Evolutionary conservation across 1,140 invertebrate genomes (phyloP).

Genomic region (Arion vulgaris): DNA sequence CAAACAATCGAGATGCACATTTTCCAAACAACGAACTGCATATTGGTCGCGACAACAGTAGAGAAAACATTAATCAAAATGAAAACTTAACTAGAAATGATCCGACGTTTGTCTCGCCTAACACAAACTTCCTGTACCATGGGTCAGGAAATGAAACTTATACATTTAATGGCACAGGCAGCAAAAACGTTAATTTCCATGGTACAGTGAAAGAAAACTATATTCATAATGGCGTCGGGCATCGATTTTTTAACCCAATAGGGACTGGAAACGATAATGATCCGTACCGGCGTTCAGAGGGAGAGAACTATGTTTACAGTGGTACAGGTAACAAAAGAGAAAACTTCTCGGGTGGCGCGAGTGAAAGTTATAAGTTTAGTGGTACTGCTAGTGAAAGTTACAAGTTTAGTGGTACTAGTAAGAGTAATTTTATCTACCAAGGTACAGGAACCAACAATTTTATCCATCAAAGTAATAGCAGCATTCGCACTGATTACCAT

Average conservation of each 20-base stretch:
- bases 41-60: no score
- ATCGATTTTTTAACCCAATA: neutral
- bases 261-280: neutral
- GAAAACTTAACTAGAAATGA: neutral
- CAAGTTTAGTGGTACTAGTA: neutral
- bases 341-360: neutral
- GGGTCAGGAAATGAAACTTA: neutral
- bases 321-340: neutral
- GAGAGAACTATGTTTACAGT: neutral
- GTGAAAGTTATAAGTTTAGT: neutral
- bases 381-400: neutral
- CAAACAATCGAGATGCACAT: no score
- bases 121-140: neutral
- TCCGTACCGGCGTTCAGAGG: neutral
- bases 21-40: no score
- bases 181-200: neutral
- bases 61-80: neutral
- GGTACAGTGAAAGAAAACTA: neutral
- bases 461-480: neutral
- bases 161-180: neutral
- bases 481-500: neutral
- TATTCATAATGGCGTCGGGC: neutral
- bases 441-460: neutral
- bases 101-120: neutral
- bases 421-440: neutral